phyloP scores from a whole-genome alignment of 2,113 vertebrate genomes.

The Okapia johnstoni region DNA sequence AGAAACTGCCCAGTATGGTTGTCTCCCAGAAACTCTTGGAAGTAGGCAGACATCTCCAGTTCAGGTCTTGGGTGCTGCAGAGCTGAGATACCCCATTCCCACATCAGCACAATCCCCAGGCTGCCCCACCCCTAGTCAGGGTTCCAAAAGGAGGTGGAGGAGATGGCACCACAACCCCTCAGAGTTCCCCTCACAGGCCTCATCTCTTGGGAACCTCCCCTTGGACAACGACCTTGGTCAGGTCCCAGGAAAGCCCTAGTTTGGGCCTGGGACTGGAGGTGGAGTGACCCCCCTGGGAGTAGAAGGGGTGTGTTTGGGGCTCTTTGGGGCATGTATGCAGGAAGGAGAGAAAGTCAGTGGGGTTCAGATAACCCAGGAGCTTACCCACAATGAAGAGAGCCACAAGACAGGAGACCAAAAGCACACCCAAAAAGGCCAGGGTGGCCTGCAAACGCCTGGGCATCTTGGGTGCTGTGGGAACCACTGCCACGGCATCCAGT shows the following conservation, averaged over 20 bases:
- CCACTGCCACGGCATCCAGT: not conserved
- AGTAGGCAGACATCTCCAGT: not conserved
- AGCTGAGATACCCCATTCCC: constrained; percentile 5
- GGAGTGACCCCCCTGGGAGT: not conserved
- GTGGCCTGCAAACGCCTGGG: not conserved
- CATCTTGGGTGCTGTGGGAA: not conserved
- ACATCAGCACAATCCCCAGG: not conserved
- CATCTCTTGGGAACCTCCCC: not conserved
- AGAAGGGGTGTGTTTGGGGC: not conserved
- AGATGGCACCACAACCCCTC: not conserved
- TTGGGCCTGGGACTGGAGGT: not conserved
- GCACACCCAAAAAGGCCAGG: not conserved
- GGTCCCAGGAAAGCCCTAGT: not conserved
- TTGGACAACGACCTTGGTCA: not conserved
- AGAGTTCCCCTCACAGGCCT: not conserved
- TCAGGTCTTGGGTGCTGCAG: not conserved
- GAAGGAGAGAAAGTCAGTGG: not conserved
- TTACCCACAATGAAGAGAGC: constrained; percentile 56
- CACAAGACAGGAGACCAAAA: not conserved
- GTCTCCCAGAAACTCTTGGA: not conserved
- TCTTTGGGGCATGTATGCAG: not conserved
- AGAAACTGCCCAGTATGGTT: not conserved
- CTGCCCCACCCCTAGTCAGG: not conserved
- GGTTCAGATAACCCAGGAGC: not conserved
- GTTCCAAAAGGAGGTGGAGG: not conserved